phyloP scores from a whole-genome alignment of 2,888 invertebrate species.

The Antheraea assamensis region DNA sequence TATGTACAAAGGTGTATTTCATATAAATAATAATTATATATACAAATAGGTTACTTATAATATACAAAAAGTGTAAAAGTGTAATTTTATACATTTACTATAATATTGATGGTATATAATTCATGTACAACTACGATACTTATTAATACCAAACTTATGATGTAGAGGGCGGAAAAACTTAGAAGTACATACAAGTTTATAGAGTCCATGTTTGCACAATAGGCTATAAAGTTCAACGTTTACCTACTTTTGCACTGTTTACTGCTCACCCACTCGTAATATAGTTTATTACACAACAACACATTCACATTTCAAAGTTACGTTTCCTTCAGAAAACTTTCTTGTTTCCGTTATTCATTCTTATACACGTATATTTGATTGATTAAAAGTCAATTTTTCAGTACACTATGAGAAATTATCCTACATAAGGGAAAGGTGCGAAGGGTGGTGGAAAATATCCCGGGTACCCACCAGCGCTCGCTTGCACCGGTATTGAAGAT shows the following conservation, averaged over 20 bases:
- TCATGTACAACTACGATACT: conserved; percentile 43
- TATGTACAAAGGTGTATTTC: conserved; percentile 62
- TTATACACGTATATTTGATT: conserved; percentile 48
- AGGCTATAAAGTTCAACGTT: conserved; percentile 66
- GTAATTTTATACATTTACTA: conserved; percentile 4
- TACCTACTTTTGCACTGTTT: conserved; percentile 61
- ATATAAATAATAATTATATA: conserved; percentile 71
- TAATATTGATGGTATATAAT: conserved; percentile 19
- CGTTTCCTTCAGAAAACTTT: conserved; percentile 47
- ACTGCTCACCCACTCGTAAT: conserved; percentile 67
- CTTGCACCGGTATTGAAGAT: conserved; percentile 88
- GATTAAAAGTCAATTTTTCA: conserved; percentile 36
- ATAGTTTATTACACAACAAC: conserved; percentile 68
- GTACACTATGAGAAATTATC: conserved; percentile 51
- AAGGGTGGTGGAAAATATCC: conserved; percentile 90
- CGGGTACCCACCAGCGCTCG: conserved; percentile 86
- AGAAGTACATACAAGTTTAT: conserved; percentile 63
- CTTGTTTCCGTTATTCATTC: conserved; percentile 46
- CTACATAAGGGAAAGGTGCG: conserved; percentile 89
- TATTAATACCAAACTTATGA: conserved; percentile 43
- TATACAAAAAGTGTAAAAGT: conserved; percentile 12
- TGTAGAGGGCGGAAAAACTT: conserved; percentile 54
- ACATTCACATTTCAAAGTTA: conserved; percentile 57
- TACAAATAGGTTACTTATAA: conserved; percentile 48
- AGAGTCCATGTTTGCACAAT: conserved; percentile 67